A percentile compares a stretch with the other conserved stretches of the same genome.
phyloP scores from a whole-genome alignment of 2,113 vertebrate species.

The Percopsis transmontana region DNA sequence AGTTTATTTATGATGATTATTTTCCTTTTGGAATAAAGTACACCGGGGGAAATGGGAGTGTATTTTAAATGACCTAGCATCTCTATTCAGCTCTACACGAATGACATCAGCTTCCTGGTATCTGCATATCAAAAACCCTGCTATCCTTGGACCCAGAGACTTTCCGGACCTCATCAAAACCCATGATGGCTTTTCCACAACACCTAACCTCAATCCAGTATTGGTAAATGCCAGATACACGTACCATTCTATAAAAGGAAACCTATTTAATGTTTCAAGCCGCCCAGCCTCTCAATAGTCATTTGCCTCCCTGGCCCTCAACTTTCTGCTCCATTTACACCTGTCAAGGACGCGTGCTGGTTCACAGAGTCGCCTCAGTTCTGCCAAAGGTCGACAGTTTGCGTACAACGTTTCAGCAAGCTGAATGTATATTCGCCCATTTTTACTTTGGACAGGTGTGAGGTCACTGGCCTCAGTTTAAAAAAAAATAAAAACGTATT shows the following conservation, averaged over 20 bases:
- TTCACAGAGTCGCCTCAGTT: slow-evolving; percentile 28
- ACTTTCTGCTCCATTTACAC: slow-evolving; percentile 58
- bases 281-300: slow-evolving; percentile 20
- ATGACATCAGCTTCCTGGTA: slow-evolving; percentile 59
- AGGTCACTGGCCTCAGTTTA: slow-evolving; percentile 18
- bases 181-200: slow-evolving; percentile 54
- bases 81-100: slow-evolving; percentile 31
- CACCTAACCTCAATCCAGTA: slow-evolving; percentile 24
- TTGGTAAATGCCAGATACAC: slow-evolving; percentile 54
- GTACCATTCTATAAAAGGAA: slow-evolving; percentile 63
- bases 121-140: slow-evolving; percentile 54
- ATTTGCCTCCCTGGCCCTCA: slow-evolving; percentile 21
- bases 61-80: slow-evolving; percentile 37
- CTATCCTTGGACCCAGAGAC: slow-evolving; percentile 36
- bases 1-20: slow-evolving; percentile 4
- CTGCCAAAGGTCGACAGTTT: slow-evolving; percentile 35
- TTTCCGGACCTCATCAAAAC: slow-evolving; percentile 33
- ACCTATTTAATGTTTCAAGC: slow-evolving; percentile 38
- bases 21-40: slow-evolving; percentile 16
- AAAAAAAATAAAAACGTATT: slow-evolving; percentile 9
- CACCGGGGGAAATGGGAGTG: slow-evolving; percentile 53
- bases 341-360: slow-evolving; percentile 32
- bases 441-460: background rate
- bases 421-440: slow-evolving; percentile 16
- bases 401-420: slow-evolving; percentile 11